Evolutionary conservation across 2,113 vertebrate species (phyloP).

Genomic region (Diphyllodes magnificus): DNA sequence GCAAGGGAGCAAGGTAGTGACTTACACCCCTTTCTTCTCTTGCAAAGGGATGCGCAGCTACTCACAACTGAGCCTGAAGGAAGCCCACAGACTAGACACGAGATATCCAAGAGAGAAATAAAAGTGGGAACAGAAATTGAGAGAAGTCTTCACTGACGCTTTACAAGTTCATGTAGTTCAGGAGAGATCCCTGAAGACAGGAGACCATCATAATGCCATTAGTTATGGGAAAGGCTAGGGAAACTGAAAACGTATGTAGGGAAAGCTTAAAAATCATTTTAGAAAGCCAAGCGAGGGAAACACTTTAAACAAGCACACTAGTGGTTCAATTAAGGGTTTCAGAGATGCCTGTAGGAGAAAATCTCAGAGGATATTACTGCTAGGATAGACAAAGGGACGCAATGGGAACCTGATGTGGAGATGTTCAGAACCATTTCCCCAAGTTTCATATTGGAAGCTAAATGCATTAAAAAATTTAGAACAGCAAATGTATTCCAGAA

Average conservation of each 20-base stretch:
- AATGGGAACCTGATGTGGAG: background rate
- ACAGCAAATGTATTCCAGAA: background rate
- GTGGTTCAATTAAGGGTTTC: constrained; percentile 21
- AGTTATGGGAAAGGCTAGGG: background rate
- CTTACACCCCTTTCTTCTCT: background rate
- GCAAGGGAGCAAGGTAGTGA: background rate
- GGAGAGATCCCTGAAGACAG: background rate
- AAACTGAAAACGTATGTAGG: background rate
- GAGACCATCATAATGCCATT: constrained; percentile 1
- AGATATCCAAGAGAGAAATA: background rate
- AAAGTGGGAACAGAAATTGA: background rate
- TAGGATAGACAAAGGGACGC: background rate
- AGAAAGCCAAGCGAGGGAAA: background rate
- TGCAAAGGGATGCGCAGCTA: background rate
- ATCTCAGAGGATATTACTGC: background rate
- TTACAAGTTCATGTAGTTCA: background rate
- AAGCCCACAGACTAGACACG: background rate
- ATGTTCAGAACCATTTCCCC: background rate
- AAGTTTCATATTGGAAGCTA: background rate
- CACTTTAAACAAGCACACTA: constrained; percentile 8
- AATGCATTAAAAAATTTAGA: constrained; percentile 5
- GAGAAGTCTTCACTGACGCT: background rate
- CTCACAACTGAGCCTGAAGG: background rate
- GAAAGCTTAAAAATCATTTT: constrained; percentile 18
- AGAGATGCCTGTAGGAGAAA: constrained; percentile 7